Percentiles rank a stretch among this genome's conserved stretches.
Conservation (phyloP, 2,888 invertebrate genomes). For the Aphodius sticticus region DNA sequence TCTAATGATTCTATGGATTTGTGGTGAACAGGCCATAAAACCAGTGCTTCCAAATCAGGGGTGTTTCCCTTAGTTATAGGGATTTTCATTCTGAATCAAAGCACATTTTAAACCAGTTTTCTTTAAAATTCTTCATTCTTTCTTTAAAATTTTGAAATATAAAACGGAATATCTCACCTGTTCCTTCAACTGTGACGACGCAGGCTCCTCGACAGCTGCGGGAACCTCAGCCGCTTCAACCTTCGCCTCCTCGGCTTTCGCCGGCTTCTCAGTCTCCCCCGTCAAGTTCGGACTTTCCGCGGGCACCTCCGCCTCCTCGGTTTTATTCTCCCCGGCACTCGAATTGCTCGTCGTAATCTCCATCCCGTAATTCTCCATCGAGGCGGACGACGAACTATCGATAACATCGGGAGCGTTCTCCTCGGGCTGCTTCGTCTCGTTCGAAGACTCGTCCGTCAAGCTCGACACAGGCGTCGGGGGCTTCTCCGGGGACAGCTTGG, state of each 20-base stretch:
- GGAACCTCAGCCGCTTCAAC: conserved; percentile 52
- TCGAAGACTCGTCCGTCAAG: conserved; percentile 34
- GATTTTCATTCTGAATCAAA: too few species aligned
- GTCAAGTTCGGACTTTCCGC: conserved; percentile 32
- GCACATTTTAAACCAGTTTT: too few species aligned
- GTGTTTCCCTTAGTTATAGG: too few species aligned
- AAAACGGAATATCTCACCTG: conserved; percentile 33
- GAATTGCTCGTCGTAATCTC: conserved; percentile 28
- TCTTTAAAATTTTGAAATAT: background rate
- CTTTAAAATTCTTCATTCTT: too few species aligned
- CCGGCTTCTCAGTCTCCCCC: conserved; percentile 30
- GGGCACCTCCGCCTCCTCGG: conserved; percentile 33
- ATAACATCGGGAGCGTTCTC: conserved; percentile 29
- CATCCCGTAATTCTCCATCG: conserved; percentile 27
- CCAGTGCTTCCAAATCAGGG: too few species aligned
- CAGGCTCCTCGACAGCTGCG: conserved; percentile 49
- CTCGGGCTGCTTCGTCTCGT: conserved; percentile 34
- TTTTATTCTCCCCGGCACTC: conserved; percentile 27
- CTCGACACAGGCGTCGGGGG: conserved; percentile 34
- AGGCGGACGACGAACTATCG: conserved; percentile 30
- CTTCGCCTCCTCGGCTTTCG: conserved; percentile 51
- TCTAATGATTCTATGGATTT: too few species aligned
- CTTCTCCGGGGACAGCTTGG: conserved; percentile 39
- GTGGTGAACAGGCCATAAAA: too few species aligned
- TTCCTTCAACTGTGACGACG: conserved; percentile 57